Evolutionary conservation across 1,140 invertebrate species (phyloP), one percentile per base, ranked within the genome.

Genomic region (Pseudomyrmex pallidus): DNA sequence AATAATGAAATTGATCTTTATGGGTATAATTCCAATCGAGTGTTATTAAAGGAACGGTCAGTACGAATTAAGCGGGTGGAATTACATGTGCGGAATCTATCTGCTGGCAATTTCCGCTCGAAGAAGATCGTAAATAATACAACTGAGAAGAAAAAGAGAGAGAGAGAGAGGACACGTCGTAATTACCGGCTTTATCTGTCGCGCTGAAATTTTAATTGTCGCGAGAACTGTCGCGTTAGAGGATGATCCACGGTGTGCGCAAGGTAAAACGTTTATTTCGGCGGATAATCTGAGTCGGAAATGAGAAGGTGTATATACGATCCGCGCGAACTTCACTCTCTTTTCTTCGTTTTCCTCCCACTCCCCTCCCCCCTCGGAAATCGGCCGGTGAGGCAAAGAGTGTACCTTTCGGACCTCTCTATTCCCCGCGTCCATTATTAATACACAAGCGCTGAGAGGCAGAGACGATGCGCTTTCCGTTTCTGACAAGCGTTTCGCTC

Each of bases 181-280:
- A 80, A 80, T 80, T 70, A 44, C 76, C 44, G 44, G 76, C 44
- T 80, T 72, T 80, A 59, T 70, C 54, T 59, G 12, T 22, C 22
- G 20, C 76, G 54, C 72, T 72, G 66, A 72, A 35, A 80, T 80
- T 70, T 80, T 80, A 80, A 80, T 72, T 22, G 66, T 48, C 44
- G 17, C 9, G 20, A 35, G 5, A 80, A 61, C 52, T 82, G 66
- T 82, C 77, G 35, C 35, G 56, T 61, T 48, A 22, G 22, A 76
- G 76, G 78, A 89, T 84, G 83, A 85, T 87, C 63, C 76, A 44
- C 22, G 13, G 25, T 70, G 56, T 80, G 63, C 5, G 35, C 44
- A 72, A 61, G 64, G 54, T 89, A 82, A 87, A 84, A 83, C 85
- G 83, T 83, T 87, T 83, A 84, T 80, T 64, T 66, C n/a, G 17